These are phyloP conservation scores for Esperia sulphurella DNA, from an alignment of 2,888 invertebrate species.

Conservation along the genomic window DNA sequence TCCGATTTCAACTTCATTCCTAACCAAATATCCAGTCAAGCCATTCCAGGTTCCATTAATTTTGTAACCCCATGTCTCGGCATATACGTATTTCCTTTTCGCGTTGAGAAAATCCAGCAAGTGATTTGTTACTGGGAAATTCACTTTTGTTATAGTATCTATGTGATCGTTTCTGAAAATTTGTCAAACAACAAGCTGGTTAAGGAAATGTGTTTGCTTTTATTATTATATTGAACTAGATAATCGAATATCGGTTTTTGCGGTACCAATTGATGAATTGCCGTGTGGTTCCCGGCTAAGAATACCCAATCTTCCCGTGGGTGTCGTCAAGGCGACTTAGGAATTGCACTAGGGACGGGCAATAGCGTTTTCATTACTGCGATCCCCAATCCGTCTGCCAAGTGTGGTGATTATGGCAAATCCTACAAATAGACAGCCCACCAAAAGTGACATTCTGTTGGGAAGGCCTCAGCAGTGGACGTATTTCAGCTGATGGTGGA, in stretches of 20 bases:
- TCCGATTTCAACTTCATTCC: constrained; percentile 81
- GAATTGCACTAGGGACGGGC: too few relatives aligned
- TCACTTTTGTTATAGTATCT: constrained; percentile 83
- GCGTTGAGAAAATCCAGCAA: constrained; percentile 79
- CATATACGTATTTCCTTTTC: constrained; percentile 69
- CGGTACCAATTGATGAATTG: neutral
- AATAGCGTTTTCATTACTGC: too few relatives aligned
- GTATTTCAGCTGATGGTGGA: too few relatives aligned
- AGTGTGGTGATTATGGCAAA: too few relatives aligned
- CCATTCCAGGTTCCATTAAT: constrained; percentile 81
- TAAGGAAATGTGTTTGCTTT: neutral
- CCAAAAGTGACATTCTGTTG: too few relatives aligned
- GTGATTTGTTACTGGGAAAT: constrained; percentile 79
- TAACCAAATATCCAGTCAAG: constrained; percentile 81
- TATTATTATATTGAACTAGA: too few relatives aligned
- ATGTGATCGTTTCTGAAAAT: constrained; percentile 63
- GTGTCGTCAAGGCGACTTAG: too few relatives aligned
- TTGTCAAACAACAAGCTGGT: neutral
- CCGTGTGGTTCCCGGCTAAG: too few relatives aligned
- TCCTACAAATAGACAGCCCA: too few relatives aligned
- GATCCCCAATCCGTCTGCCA: too few relatives aligned
- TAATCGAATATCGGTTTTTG: neutral
- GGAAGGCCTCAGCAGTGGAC: too few relatives aligned
- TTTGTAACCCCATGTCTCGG: constrained; percentile 81
- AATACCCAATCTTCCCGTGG: too few relatives aligned